Base-by-base conservation (phyloP, 1,140 invertebrate species). In the Drosophila asahinai region DNA sequence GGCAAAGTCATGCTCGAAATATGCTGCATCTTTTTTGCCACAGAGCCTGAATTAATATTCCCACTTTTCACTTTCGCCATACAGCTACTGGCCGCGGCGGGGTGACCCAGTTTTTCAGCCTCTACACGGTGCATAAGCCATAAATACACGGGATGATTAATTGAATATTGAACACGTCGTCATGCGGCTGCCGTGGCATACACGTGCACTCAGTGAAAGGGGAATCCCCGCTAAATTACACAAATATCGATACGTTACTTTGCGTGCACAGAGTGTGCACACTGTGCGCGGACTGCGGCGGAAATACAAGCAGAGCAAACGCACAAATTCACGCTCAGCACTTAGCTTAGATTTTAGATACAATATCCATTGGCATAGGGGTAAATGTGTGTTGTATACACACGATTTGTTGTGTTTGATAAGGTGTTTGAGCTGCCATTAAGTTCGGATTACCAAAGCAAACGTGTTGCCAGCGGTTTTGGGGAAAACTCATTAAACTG, bases 381-480 rank as follows among this genome's bases (percentile, higher is more conserved):
- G 33, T 47, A 33, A 55, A 47, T 65, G 6, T 60, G 63, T 54
- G 42, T 73, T 38, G n/a, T 52, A 48, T 48, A 52, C 48, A 27
- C 64, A 51, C 55, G 70, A 83, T 80, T 61, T 55, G 48, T 55
- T 61, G 51, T 71, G 54, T 71, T 51, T 64, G 83, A 86, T 77
- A 83, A 73, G 42, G 65, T 49, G 77, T 77, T 80, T 80, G 43
- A 48, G 38, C 66, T 61, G 57, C 77, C 64, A 89, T 89, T 83
- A 83, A 83, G 74, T 40, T 47, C 45, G 58, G 65, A 81, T 84
- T 81, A 74, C 36, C 66, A 71, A 59, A 36, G 43, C 73, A 70
- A 72, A 80, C 63, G 66, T 59, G 49, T 63, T 17, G n/a, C 43
- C 40, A 48, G 9, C 49, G 38, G 51, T 30, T 48, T 63, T 27